These are phyloP conservation scores for Quiscalus mexicanus DNA, from an alignment of 2,113 vertebrate genomes.

Conservation along the genomic window DNA sequence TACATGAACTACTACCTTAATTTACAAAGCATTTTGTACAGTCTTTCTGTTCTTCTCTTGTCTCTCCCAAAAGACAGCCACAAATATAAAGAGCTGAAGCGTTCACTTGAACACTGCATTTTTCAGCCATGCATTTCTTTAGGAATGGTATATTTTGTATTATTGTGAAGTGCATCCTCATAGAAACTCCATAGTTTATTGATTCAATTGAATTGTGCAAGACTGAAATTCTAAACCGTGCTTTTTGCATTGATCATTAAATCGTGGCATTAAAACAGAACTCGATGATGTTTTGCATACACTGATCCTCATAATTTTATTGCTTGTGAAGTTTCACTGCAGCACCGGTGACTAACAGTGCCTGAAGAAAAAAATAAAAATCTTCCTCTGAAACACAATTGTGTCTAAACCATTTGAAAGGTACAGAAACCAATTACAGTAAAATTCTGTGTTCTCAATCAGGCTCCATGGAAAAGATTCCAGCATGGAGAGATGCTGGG, in stretches of 20 bases:
- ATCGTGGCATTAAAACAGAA: constrained; percentile 36
- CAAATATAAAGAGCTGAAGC: neutral
- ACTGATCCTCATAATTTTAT: constrained; percentile 6
- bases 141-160: constrained; percentile 35
- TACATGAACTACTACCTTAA: neutral
- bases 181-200: constrained; percentile 42
- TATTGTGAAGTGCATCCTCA: constrained; percentile 26
- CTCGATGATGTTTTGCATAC: neutral
- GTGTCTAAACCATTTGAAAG: constrained; percentile 8
- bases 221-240: constrained; percentile 55
- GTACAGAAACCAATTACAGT: constrained; percentile 41
- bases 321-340: neutral
- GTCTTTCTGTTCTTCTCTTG: neutral
- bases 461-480: neutral
- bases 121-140: constrained; percentile 1
- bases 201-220: constrained; percentile 59
- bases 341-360: neutral
- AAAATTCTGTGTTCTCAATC: constrained; percentile 33
- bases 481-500: neutral
- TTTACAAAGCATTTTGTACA: neutral
- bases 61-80: neutral
- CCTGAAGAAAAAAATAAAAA: neutral
- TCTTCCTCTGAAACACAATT: neutral
- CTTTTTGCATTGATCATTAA: constrained; percentile 64
- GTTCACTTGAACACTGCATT: neutral